These are phyloP conservation scores for Anoplopoma fimbria DNA, from an alignment of 2,113 vertebrate genomes.

Conservation along the genomic window DNA sequence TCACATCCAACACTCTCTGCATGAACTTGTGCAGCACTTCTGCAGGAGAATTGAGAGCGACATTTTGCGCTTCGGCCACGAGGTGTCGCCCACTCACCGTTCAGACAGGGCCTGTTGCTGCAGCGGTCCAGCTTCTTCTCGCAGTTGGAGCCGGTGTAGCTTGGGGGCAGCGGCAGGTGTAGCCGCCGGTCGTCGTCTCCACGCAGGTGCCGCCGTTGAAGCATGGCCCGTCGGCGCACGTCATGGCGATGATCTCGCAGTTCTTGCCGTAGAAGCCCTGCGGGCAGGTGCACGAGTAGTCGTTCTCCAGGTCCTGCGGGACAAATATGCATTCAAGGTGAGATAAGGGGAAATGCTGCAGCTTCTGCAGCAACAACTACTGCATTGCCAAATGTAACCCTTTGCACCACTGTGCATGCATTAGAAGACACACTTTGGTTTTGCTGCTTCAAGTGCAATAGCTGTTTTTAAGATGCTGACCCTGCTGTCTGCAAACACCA, in stretches of 20 bases:
- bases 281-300: constrained; percentile 91
- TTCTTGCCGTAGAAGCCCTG: constrained; percentile 92
- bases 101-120: constrained; percentile 87
- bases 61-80: constrained; percentile 44
- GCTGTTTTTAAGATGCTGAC: not conserved
- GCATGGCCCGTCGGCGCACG: constrained; percentile 90
- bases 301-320: constrained; percentile 86
- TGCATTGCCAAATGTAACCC: not conserved
- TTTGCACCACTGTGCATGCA: not conserved
- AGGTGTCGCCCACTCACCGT: constrained; percentile 77
- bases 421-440: not conserved
- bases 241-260: constrained; percentile 93
- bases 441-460: not conserved
- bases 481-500: not conserved
- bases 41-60: not conserved
- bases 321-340: not conserved
- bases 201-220: constrained; percentile 92
- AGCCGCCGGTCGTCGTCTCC: constrained; percentile 83
- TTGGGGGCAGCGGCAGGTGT: constrained; percentile 88
- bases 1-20: not conserved
- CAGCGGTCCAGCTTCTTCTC: constrained; percentile 94
- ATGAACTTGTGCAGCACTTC: not conserved
- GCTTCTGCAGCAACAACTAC: not conserved
- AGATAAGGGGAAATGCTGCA: not conserved
- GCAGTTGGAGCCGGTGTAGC: constrained; percentile 93